Conservation (phyloP, 2,113 vertebrate species). For the Mormoops blainvillei region DNA sequence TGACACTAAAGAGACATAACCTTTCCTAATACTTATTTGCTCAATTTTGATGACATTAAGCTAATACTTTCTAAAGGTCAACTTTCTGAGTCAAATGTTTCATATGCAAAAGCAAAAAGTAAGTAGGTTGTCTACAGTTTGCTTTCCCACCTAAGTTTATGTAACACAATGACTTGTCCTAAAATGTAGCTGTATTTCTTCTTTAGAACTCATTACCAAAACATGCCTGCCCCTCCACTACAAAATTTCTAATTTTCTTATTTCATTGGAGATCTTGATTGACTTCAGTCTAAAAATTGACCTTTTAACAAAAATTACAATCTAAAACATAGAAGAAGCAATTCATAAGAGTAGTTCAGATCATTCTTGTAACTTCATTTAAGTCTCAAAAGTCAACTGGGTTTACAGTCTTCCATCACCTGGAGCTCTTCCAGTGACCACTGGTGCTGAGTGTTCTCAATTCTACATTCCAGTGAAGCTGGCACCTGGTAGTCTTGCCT, state of each 20-base stretch:
- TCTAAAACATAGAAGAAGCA: neutral
- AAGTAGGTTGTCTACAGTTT: neutral
- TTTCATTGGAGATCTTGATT: neutral
- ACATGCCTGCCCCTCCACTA: fast-evolving
- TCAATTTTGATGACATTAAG: slow-evolving; percentile 43
- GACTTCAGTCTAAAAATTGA: neutral
- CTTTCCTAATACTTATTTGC: slow-evolving; percentile 44
- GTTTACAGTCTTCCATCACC: neutral
- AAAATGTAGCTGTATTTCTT: neutral
- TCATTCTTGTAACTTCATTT: slow-evolving; percentile 23
- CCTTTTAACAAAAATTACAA: neutral
- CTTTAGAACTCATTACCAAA: neutral
- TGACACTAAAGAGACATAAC: slow-evolving; percentile 39
- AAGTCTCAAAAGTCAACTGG: neutral
- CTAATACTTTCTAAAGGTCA: slow-evolving; percentile 63
- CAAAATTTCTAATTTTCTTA: neutral
- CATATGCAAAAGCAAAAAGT: slow-evolving; percentile 25
- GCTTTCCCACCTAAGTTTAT: neutral
- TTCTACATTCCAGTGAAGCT: slow-evolving; percentile 38
- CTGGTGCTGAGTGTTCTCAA: neutral
- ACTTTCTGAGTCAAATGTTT: slow-evolving; percentile 53
- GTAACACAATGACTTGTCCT: neutral
- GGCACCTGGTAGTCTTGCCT: neutral
- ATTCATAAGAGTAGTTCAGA: neutral
- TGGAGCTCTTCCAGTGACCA: slow-evolving; percentile 9